Evolutionary conservation across 2,113 vertebrate species (phyloP).

Genomic region (Oxygymnocypris stewartii): DNA sequence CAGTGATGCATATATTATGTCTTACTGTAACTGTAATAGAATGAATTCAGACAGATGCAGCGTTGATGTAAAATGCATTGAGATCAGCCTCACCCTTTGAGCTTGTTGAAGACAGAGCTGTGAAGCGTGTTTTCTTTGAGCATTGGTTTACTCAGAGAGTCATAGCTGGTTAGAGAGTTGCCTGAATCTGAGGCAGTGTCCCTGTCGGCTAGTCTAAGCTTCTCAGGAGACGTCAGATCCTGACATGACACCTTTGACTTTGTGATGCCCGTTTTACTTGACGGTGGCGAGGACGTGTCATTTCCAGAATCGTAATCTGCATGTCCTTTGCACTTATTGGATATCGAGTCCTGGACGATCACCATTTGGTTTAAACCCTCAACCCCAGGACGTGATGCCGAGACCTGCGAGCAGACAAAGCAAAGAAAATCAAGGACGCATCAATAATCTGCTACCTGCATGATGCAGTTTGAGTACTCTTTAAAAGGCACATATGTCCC

Average conservation of each 20-base stretch:
- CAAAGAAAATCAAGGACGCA: slow-evolving; percentile 12
- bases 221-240: slow-evolving; percentile 72
- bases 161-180: slow-evolving; percentile 93
- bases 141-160: slow-evolving; percentile 83
- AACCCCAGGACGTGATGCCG: slow-evolving; percentile 78
- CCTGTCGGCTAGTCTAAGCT: slow-evolving; percentile 76
- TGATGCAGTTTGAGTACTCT: slow-evolving; percentile 80
- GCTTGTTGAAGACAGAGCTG: slow-evolving; percentile 55
- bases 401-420: slow-evolving; percentile 91
- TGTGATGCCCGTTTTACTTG: slow-evolving; percentile 83
- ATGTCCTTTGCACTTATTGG: slow-evolving; percentile 74
- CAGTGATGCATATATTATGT: background rate
- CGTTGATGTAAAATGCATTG: background rate
- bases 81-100: slow-evolving; percentile 65
- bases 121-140: slow-evolving; percentile 73
- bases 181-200: slow-evolving; percentile 93
- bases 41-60: background rate
- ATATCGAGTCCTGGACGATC: slow-evolving; percentile 70
- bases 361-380: slow-evolving; percentile 82
- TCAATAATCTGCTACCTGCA: slow-evolving; percentile 75
- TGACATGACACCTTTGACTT: slow-evolving; percentile 72
- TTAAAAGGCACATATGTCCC: slow-evolving; percentile 70
- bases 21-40: background rate
- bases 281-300: slow-evolving; percentile 93
- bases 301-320: slow-evolving; percentile 97